Evolutionary conservation across 2,113 vertebrate genomes (phyloP), one percentile per base, ranked within the genome.

Genomic region (Osmerus eperlanus): DNA sequence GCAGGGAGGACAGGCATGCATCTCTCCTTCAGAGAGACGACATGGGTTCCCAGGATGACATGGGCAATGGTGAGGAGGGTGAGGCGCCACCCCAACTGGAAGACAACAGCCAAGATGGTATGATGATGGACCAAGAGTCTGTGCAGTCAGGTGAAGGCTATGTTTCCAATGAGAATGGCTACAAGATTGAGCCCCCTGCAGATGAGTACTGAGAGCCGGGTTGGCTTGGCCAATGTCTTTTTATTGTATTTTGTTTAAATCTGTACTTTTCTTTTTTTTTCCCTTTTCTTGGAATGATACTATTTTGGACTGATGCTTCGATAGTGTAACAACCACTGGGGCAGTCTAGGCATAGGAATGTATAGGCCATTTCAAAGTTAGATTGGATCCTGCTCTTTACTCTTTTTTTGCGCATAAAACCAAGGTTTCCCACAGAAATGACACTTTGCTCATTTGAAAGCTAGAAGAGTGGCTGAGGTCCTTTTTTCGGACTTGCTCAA

Each of bases 91-190:
- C 87, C 1, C 89, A 78, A 67, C 83, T 89, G 56, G 92, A 89
- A 13, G 95, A 96, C 36, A 89, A 91, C 78, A 91, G 90, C 54
- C 93, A 94, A 75, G 95, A 96, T 3, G 92, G 94, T 28, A 85
- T 90, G 81, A 91, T 92, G 86, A 88, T 93, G 87, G 94, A 96
- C 78, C 87, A 92, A 60, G 94, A 96, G 87, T 90, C 91, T 0
- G 84, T 88, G 71, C 92, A 90, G 19, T 90, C 92, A 0, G 91
- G 93, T 0, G 95, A 96, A 0, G 93, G 93, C 14, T 96, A 95
- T 0, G 85, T 89, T n/a, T 93, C 95, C 41, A 91, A 94, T 0
- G 95, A 96, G 77, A 97, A 97, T 0, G 95, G 96, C n/a, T 96
- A 92, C 87, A 90, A 94, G 87, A 88, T 95, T 87, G 95, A 96